Evolutionary conservation across 2,888 invertebrate species (phyloP), one percentile per base, ranked within the genome.

Genomic region (Calephelis perditalis): DNA sequence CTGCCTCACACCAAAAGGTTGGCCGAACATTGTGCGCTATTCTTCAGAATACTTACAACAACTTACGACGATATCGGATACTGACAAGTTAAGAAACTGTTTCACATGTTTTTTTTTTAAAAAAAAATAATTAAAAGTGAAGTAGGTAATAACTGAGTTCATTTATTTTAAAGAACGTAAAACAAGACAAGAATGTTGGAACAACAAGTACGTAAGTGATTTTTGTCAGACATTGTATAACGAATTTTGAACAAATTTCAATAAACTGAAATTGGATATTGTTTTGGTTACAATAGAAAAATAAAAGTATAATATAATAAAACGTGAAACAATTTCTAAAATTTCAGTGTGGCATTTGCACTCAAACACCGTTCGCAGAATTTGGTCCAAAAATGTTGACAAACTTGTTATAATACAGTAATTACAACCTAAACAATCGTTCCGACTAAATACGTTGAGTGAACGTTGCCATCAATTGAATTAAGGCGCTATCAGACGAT

Each of bases 371-470:
- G 80, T 84, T 81, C 81, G 81, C 81, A 75, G 79, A 79, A 81
- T 79, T 88, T 89, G 89, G 89, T 88, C 88, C 89, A 81, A 84
- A 46, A 83, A 79, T 79, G 74, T 77, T 73, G 73, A 60, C 60
- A 59, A 61, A 52, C 56, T 55, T 52, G 11, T 6, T 36, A 11
- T 5, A 57, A 57, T 63, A 58, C 56, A 61, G 57, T 59, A 44
- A 57, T 60, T 59, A 55, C 49, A 37, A 56, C 35, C 60, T 60
- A 56, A 47, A 52, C 59, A 56, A 59, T 46, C 60, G 58, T 47
- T 56, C 62, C 60, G 62, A 60, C 60, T 40, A 57, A 62, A 65
- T 61, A 63, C 52, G 36, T 35, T 35, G 7, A 36, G 36, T 36
- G 10, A 8, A 11, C 3, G 52, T 52, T 52, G 52, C 52, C 52